A percentile compares a stretch with the other conserved stretches of the same genome.
phyloP scores from a whole-genome alignment of 1,140 invertebrate species.

The Uloborus diversus region DNA sequence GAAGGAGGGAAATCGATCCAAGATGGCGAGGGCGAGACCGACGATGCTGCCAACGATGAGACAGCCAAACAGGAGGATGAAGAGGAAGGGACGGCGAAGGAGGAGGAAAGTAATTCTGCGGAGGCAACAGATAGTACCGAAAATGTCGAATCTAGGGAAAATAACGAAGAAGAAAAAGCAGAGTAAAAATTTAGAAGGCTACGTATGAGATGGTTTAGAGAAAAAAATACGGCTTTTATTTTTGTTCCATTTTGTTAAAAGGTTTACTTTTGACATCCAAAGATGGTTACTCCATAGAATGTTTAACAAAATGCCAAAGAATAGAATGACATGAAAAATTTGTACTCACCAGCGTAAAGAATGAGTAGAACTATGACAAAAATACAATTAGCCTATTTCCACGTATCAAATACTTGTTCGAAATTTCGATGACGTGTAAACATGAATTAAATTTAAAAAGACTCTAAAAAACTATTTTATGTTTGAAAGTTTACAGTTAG shows the following conservation, averaged over 20 bases:
- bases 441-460: no score
- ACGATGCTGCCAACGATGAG: background rate
- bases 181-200: slow-evolving; percentile 15
- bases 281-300: slow-evolving; percentile 41
- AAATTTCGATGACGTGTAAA: no score
- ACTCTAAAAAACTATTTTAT: no score
- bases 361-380: no score
- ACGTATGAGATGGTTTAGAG: no score
- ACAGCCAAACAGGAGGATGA: slow-evolving; percentile 15
- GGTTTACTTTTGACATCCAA: slow-evolving; percentile 36
- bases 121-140: slow-evolving; percentile 28
- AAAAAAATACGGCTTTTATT: slow-evolving; percentile 22
- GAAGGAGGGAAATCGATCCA: slow-evolving; percentile 26
- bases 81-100: slow-evolving; percentile 19
- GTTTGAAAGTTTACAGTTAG: no score
- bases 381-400: no score
- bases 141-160: slow-evolving; percentile 40
- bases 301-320: slow-evolving; percentile 49
- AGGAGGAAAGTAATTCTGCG: slow-evolving; percentile 1
- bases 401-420: no score
- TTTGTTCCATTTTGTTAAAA: slow-evolving; percentile 21
- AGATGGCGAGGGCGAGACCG: slow-evolving; percentile 37
- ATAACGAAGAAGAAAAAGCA: slow-evolving; percentile 20
- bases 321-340: background rate
- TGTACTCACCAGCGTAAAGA: slow-evolving; percentile 34